Conservation (phyloP, 1,140 invertebrate genomes). For the Drosophila asahinai region DNA sequence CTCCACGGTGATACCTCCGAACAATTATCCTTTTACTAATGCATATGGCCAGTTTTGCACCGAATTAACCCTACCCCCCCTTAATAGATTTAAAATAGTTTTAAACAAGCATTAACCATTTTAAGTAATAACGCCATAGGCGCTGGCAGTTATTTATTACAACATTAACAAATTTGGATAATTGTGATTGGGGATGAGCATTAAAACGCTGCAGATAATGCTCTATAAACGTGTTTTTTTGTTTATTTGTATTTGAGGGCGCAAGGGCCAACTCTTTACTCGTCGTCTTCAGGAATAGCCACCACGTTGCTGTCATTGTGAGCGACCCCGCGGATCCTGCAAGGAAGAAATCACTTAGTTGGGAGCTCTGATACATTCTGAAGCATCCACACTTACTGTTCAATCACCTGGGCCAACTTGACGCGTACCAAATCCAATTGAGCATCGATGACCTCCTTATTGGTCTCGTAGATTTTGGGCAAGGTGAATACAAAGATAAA, state of each 20-base stretch:
- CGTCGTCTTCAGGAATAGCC: constrained; percentile 89
- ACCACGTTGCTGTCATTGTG: constrained; percentile 92
- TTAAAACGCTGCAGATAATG: constrained; percentile 73
- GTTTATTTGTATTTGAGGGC: no score
- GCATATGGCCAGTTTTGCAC: no score
- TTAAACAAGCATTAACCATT: no score
- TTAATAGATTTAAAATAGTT: no score
- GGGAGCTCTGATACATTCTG: not conserved
- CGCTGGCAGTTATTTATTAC: no score
- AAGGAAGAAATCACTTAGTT: constrained; percentile 44
- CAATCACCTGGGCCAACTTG: constrained; percentile 95
- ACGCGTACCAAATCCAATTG: constrained; percentile 94
- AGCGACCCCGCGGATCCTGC: constrained; percentile 94
- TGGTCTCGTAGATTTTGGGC: constrained; percentile 98
- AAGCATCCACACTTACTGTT: constrained; percentile 89
- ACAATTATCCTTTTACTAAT: no score
- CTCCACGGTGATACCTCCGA: no score
- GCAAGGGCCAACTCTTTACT: constrained; percentile 86
- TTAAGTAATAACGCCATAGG: no score
- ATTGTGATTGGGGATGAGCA: constrained; percentile 52
- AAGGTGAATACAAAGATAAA: constrained; percentile 97
- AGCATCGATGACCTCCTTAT: constrained; percentile 98
- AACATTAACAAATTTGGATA: no score
- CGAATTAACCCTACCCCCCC: no score
- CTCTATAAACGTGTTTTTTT: constrained; percentile 72